Conservation (phyloP, 2,113 vertebrate species). For the Numenius arquata region DNA sequence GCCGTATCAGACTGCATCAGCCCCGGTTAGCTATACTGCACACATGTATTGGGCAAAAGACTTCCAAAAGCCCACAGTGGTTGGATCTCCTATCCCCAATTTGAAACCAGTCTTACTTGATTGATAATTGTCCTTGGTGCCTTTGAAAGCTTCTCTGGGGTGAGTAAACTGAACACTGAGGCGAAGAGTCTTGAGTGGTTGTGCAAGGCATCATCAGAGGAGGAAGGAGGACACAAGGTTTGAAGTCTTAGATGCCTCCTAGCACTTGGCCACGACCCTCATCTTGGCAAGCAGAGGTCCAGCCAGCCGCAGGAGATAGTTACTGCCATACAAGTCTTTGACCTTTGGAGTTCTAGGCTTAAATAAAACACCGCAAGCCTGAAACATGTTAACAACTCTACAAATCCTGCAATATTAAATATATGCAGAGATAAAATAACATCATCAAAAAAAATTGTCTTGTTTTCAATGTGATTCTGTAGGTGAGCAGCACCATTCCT, state of each 20-base stretch:
- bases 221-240: neutral
- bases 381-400: neutral
- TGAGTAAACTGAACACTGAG: neutral
- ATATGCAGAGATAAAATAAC: neutral
- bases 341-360: neutral
- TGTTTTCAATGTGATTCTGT: neutral
- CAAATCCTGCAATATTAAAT: neutral
- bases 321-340: neutral
- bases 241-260: neutral
- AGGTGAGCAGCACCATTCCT: neutral
- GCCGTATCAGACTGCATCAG: rapidly evolving
- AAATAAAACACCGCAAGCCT: neutral
- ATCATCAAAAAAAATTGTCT: neutral
- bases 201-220: neutral
- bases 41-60: rapidly evolving
- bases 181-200: rapidly evolving
- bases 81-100: neutral
- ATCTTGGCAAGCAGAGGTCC: neutral
- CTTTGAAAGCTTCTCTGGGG: neutral
- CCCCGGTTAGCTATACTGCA: neutral
- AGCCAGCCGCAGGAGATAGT: neutral
- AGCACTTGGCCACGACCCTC: neutral
- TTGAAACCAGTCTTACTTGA: neutral
- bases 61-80: neutral
- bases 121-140: neutral